Evolutionary conservation across 1,140 invertebrate genomes (phyloP).

Genomic region (Drosophila paulistorum): DNA sequence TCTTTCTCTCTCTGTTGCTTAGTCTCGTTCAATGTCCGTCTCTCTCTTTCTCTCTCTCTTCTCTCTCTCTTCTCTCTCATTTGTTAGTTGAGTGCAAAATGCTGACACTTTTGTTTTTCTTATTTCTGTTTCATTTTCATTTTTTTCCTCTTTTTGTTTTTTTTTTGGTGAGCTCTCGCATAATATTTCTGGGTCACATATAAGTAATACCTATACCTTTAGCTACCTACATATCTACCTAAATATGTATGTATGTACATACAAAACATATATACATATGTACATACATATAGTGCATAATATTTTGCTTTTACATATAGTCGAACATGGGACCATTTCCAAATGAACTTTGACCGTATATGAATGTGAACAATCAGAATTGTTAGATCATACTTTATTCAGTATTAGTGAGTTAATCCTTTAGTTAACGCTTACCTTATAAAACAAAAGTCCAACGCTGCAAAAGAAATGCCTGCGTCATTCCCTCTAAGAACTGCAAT

Average conservation of each 20-base stretch:
- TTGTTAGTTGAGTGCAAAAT: constrained; percentile 56
- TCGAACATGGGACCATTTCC: not conserved
- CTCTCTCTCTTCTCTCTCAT: not conserved
- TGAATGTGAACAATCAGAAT: not conserved
- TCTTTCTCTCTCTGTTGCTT: not conserved
- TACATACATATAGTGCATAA: too few relatives aligned
- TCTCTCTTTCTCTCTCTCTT: not conserved
- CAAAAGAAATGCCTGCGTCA: constrained; percentile 83
- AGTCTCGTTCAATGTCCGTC: too few relatives aligned
- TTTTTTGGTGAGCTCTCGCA: constrained; percentile 56
- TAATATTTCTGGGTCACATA: constrained; percentile 76
- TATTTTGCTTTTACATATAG: too few relatives aligned
- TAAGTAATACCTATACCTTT: constrained; percentile 32
- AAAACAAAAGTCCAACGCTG: constrained; percentile 83
- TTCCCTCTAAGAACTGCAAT: constrained; percentile 78
- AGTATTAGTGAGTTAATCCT: not conserved
- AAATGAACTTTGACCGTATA: not conserved
- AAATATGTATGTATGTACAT: not conserved
- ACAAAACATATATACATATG: not conserved
- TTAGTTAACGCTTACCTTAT: constrained; percentile 70
- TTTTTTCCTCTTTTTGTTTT: constrained; percentile 39
- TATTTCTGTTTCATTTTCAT: constrained; percentile 23
- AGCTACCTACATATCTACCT: constrained; percentile 24
- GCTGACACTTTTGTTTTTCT: constrained; percentile 62
- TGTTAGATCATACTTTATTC: not conserved